Conservation (phyloP, 2,888 invertebrate genomes). For the Caenorhabditis sp. region DNA sequence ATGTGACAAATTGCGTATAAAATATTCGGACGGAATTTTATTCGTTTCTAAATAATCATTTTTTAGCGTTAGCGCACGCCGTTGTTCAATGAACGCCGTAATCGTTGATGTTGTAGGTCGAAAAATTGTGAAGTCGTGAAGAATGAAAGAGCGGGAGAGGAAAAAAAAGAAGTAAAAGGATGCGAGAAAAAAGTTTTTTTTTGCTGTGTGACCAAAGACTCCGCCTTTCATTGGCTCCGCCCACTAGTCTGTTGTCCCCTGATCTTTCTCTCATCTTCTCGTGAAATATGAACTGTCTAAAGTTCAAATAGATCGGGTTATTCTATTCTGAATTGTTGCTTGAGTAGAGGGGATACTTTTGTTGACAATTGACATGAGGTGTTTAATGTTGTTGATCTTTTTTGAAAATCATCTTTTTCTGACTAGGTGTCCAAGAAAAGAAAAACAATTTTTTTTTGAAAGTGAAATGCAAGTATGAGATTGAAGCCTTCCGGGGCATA, state of each 20-base stretch:
- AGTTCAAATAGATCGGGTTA: neutral
- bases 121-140: neutral
- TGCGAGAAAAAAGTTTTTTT: conserved; percentile 10
- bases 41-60: too few species aligned
- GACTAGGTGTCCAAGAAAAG: too few species aligned
- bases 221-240: conserved; percentile 18
- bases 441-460: too few species aligned
- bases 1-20: neutral
- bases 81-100: too few species aligned
- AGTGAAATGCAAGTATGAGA: too few species aligned
- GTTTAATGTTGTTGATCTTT: neutral
- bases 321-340: too few species aligned
- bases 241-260: conserved; percentile 3
- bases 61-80: too few species aligned
- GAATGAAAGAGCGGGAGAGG: conserved; percentile 2
- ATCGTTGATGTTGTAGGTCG: conserved; percentile 12
- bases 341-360: too few species aligned
- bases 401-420: too few species aligned
- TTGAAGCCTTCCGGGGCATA: too few species aligned
- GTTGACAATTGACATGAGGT: neutral
- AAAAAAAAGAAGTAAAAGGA: conserved; percentile 6
- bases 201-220: neutral
- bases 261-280: neutral
- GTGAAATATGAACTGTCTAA: neutral
- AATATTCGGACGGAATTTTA: conserved; percentile 24